Evolutionary conservation across 1,140 invertebrate genomes (phyloP), one percentile per base, ranked within the genome.

Genomic region (Psix sp.): DNA sequence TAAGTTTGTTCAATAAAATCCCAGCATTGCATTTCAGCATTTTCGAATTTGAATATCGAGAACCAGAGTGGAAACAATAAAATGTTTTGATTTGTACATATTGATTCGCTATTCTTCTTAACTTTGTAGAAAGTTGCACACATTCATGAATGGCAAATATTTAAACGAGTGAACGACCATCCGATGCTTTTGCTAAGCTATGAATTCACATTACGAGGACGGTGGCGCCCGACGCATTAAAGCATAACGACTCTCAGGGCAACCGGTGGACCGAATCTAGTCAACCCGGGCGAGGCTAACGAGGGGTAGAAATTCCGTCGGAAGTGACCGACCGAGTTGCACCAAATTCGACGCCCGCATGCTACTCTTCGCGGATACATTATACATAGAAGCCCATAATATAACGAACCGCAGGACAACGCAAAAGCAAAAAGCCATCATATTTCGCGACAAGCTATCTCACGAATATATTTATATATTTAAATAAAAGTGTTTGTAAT

Each of bases 191-290:
- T 49, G 45, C 59, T 57, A 63, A 71, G 67, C 67, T 71, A 71
- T 84, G 83, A 82, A 82, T 82, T 65, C 76, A 74, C 66, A 79
- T 84, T 83, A 83, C 76, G 77, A 74, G 54, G 45, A 70, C 59
- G 63, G 57, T 67, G 75, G 56, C 72, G 73, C 76, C 75, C 67
- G 77, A 80, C 78, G 76, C 78, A 79, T 82, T 84, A 84, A 84
- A 81, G 76, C 80, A 77, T 81, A 82, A 82, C 82, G 79, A 79
- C 79, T 72, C 62, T 66, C 45, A 74, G 72, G 71, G 67, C 65
- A 71, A 60, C 70, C 78, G 63, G 59, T 74, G 76, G 67, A 74
- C 76, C 76, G 74, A 77, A 67, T 74, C 71, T 51, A 57, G 26
- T 31, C 43, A 17, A 62, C 68, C 59, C 51, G 52, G 54, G 48